A percentile compares a stretch with the other conserved stretches of the same genome.
Evolutionary conservation across 1,140 invertebrate species (phyloP).

Genomic region (Zophobas atratus): DNA sequence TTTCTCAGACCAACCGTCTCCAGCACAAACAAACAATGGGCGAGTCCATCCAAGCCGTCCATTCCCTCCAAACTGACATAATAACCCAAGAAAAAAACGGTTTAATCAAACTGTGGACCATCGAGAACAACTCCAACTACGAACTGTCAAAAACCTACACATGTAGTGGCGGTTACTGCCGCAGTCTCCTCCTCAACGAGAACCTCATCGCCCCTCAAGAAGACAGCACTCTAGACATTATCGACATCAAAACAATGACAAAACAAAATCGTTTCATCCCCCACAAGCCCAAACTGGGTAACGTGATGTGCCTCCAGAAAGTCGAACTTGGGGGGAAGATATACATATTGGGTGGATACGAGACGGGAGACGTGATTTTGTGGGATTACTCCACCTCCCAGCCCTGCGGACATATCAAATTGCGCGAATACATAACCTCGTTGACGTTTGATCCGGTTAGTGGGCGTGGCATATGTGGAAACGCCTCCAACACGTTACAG

Average conservation of each 20-base stretch:
- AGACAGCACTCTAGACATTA: constrained; percentile 73
- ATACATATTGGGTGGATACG: constrained; percentile 60
- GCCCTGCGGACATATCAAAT: constrained; percentile 72
- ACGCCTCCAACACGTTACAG: constrained; percentile 74
- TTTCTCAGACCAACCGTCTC: constrained; percentile 74
- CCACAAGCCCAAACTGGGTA: constrained; percentile 53
- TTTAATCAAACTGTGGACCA: constrained; percentile 76
- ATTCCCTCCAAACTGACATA: constrained; percentile 73
- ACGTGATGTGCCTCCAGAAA: constrained; percentile 58
- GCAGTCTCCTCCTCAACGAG: constrained; percentile 73
- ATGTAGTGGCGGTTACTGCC: constrained; percentile 78
- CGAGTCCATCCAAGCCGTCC: constrained; percentile 72
- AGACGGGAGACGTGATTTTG: constrained; percentile 72
- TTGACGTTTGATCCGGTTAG: constrained; percentile 78
- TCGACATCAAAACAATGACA: constrained; percentile 56
- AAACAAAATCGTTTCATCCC: constrained; percentile 54
- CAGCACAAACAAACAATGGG: constrained; percentile 73
- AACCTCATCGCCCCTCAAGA: constrained; percentile 75
- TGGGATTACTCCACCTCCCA: constrained; percentile 78
- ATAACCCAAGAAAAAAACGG: constrained; percentile 81
- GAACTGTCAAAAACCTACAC: constrained; percentile 72
- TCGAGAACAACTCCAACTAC: constrained; percentile 74
- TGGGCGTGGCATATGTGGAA: constrained; percentile 77
- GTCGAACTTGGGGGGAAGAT: constrained; percentile 53
- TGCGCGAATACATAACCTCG: constrained; percentile 78